These are phyloP conservation scores for Hippocampus abdominalis DNA, from an alignment of 2,113 vertebrate species.

Conservation along the genomic window DNA sequence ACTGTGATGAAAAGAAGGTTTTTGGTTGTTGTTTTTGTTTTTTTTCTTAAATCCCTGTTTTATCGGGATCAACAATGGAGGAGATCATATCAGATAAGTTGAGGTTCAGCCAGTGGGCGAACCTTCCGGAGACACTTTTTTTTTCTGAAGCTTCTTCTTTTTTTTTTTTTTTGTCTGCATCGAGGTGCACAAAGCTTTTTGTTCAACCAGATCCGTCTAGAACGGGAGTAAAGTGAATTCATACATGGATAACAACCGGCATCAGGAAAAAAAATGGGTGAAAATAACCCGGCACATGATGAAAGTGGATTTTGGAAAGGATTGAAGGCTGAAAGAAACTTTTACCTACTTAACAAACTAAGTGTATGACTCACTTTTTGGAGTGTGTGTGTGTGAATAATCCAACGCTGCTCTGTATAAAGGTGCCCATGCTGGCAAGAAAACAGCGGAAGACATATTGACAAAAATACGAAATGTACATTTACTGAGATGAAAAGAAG, in stretches of 20 bases:
- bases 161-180: neutral
- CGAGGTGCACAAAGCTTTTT: neutral
- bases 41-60: neutral
- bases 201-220: neutral
- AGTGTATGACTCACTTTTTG: neutral
- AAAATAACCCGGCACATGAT: neutral
- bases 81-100: constrained; percentile 27
- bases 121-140: constrained; percentile 11
- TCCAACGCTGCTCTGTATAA: neutral
- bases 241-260: neutral
- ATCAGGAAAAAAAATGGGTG: neutral
- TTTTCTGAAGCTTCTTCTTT: neutral
- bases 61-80: constrained; percentile 38
- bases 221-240: neutral
- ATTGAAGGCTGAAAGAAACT: neutral
- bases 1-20: neutral
- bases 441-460: neutral
- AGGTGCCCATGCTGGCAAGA: neutral
- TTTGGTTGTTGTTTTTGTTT: too few species aligned
- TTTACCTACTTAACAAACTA: neutral
- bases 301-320: constrained; percentile 2
- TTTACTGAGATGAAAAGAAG: neutral
- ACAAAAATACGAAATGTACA: neutral
- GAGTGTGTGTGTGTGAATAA: neutral
- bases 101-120: constrained; percentile 34